Base-by-base conservation (phyloP, 2,113 vertebrate genomes). In the Hyperoodon ampullatus region DNA sequence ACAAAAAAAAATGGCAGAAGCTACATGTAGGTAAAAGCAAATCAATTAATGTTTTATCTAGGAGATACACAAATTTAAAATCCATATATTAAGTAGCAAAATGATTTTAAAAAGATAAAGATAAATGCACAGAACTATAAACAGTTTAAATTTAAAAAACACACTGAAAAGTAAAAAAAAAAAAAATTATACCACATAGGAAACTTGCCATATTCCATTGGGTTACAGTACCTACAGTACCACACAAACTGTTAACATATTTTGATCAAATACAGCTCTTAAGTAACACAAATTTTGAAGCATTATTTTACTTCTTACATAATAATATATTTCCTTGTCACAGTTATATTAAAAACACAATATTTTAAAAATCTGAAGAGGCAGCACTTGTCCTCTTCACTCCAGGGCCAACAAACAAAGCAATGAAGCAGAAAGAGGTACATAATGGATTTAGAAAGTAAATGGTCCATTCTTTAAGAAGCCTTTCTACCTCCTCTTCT, bases 371-470 rank as follows among this genome's bases (percentile, higher is more conserved):
- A 98, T 96, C 90, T 96, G 72, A 98, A 98, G 89, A 98, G 90
- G 92, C 97, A 94, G 95, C 94, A 98, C 96, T 98, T 98, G 96
- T 98, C 97, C 97, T 97, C 97, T 98, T 98, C 96, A 98, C 91
- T 98, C 93, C 95, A 98, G 95, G 97, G 97, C 97, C 98, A 98
- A 96, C 97, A 98, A 99, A 99, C 98, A 99, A 99, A 98, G 98
- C 98, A 98, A 96, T 98, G 98, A 98, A 98, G 98, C 98, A 98
- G 98, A 98, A 98, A 98, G 98, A 98, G 97, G 98, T 98, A 98
- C 96, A 98, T 98, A 98, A 98, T 98, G 98, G 98, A 98, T 98
- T 98, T 98, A 98, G 92, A 98, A 77, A 98, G 98, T 98, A 98
- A 98, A 98, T 98, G 98, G 98, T 98, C 98, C 98, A 98, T 98